Evolutionary conservation across 2,797 vertebrate genomes (phyloP), one percentile per base, ranked within the genome.

Genomic region (Ispidina picta): DNA sequence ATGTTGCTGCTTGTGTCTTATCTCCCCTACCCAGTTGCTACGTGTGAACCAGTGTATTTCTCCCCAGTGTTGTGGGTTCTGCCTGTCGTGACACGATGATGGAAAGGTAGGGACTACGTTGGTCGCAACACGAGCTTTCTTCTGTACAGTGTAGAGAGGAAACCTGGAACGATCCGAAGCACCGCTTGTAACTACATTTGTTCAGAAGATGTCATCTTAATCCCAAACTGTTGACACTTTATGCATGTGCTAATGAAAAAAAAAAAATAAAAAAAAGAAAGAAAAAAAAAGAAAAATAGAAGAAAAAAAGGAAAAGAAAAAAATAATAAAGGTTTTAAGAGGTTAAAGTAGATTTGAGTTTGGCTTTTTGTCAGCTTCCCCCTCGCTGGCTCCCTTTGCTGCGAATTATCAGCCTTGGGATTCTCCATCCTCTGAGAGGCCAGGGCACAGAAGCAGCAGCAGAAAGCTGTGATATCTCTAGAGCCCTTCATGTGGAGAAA

Each of bases 201-300:
- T 95, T 93, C 58, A 51, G 54, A 74, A 89, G 55, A 93, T 73
- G 95, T 95, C 85, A 84, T 86, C 95, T 89, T 94, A 92, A 95
- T 86, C 95, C 95, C 90, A 37, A 88, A 90, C 94, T 95, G 95
- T 95, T 93, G 96, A 97, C 96, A 97, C 96, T 96, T 97, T 96
- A 96, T 97, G 96, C 96, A 97, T 97, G 96, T 97, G 92, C 69
- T 96, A 79, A 93, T 93, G 64, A 64, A 92, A 86, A 86, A 59
- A 37, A 41, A 68, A 69, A 63, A 51, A 21, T n/a, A n/a, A 70
- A 7, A 39, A 22, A 37, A 8, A 21, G 66, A 55, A 55, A 46
- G 29, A 31, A 75, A 16, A 6, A 15, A 4, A 31, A 29, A 69
- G 52, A 12, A 12, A 20, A 75, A 55, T 11, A 37, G 58, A 46